These are phyloP conservation scores for Emys orbicularis DNA, from an alignment of 2,797 vertebrate genomes.

Conservation along the genomic window DNA sequence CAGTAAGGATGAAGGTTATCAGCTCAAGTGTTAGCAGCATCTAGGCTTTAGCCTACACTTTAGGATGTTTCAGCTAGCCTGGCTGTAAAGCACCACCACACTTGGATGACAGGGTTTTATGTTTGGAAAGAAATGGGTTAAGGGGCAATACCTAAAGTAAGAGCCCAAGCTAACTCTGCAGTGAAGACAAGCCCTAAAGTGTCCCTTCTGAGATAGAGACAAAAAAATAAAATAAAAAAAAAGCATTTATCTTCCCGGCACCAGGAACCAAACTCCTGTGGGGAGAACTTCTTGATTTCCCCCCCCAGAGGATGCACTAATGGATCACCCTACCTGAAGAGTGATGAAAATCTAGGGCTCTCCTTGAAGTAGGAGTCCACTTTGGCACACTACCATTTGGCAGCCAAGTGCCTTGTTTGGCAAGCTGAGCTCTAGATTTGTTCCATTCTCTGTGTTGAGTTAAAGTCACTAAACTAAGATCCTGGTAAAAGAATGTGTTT, in stretches of 20 bases:
- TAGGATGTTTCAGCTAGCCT: neutral
- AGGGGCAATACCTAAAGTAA: neutral
- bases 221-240: neutral
- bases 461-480: conserved; percentile 18
- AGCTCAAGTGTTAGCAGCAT: neutral
- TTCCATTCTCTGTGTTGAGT: neutral
- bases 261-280: neutral
- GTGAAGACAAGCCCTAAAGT: neutral
- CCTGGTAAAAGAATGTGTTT: neutral
- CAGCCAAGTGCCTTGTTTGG: neutral
- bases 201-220: neutral
- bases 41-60: neutral
- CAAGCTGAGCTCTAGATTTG: neutral
- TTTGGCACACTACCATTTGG: neutral
- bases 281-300: neutral
- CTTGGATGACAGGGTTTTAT: neutral
- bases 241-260: neutral
- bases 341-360: neutral
- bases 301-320: neutral
- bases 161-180: neutral
- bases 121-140: neutral
- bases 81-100: neutral
- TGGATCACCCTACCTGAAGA: neutral
- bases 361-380: neutral
- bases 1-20: neutral